These are phyloP conservation scores for Anarsia innoxiella DNA, from an alignment of 2,888 invertebrate species.

Conservation along the genomic window DNA sequence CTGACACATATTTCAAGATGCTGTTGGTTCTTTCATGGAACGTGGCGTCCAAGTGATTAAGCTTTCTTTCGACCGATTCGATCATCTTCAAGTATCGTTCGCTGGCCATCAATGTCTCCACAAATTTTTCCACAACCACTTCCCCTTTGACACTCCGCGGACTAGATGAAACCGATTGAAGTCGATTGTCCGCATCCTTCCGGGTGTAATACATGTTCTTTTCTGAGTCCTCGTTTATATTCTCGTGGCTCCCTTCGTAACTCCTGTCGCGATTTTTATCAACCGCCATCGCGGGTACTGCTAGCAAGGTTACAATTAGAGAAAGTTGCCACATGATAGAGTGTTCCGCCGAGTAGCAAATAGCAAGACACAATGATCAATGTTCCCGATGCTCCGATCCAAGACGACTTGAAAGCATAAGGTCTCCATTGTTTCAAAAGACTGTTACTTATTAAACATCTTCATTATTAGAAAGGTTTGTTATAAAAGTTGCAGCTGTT, in stretches of 20 bases:
- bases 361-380: conserved; percentile 9
- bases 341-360: conserved; percentile 16
- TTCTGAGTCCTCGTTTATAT: conserved; percentile 11
- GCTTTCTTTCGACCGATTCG: conserved; percentile 44
- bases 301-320: conserved; percentile 9
- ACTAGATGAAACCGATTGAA: background rate
- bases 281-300: background rate
- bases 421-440: background rate
- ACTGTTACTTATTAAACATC: background rate
- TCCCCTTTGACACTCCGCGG: conserved; percentile 29
- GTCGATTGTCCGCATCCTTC: background rate
- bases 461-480: conserved; percentile 1
- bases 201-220: conserved; percentile 3
- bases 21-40: conserved; percentile 47
- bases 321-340: conserved; percentile 23
- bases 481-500: background rate
- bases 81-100: conserved; percentile 55
- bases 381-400: background rate
- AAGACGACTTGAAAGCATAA: background rate
- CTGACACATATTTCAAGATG: conserved; percentile 47
- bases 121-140: conserved; percentile 50
- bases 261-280: conserved; percentile 15
- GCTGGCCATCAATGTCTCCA: conserved; percentile 51
- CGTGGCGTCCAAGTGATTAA: conserved; percentile 42
- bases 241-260: conserved; percentile 11